phyloP scores from a whole-genome alignment of 2,888 invertebrate species.

The Hoplodrina ambigua region DNA sequence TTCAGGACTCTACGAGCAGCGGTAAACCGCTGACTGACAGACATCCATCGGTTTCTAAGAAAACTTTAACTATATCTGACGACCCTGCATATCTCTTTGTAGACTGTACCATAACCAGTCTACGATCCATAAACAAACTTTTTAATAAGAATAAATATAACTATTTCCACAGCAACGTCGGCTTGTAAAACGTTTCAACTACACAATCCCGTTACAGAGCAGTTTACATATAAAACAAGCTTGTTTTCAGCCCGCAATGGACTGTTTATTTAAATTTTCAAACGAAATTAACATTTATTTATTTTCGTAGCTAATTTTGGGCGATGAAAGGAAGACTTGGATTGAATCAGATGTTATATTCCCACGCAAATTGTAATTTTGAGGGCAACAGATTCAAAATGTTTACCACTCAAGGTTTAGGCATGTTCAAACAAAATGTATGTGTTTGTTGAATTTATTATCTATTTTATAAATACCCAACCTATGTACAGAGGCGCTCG shows the following conservation, averaged over 20 bases:
- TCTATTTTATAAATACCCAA: too few species aligned
- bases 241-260: constrained; percentile 31
- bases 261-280: constrained; percentile 53
- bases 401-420: constrained; percentile 16
- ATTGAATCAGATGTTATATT: constrained; percentile 46
- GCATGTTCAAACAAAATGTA: too few species aligned
- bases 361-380: constrained; percentile 37
- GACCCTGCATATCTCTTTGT: too few species aligned
- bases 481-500: too few species aligned
- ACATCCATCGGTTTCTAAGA: too few species aligned
- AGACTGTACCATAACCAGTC: background rate
- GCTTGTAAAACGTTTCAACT: background rate
- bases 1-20: too few species aligned
- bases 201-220: constrained; percentile 13
- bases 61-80: too few species aligned
- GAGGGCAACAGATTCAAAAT: constrained; percentile 29
- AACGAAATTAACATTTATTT: constrained; percentile 54
- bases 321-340: constrained; percentile 27
- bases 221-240: constrained; percentile 44
- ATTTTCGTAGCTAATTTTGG: constrained; percentile 55
- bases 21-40: too few species aligned
- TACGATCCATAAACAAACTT: constrained; percentile 4
- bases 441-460: too few species aligned
- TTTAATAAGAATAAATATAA: constrained; percentile 12
- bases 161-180: background rate